Evolutionary conservation across 1,140 invertebrate genomes (phyloP), one percentile per base, ranked within the genome.

Genomic region (Homarus americanus): DNA sequence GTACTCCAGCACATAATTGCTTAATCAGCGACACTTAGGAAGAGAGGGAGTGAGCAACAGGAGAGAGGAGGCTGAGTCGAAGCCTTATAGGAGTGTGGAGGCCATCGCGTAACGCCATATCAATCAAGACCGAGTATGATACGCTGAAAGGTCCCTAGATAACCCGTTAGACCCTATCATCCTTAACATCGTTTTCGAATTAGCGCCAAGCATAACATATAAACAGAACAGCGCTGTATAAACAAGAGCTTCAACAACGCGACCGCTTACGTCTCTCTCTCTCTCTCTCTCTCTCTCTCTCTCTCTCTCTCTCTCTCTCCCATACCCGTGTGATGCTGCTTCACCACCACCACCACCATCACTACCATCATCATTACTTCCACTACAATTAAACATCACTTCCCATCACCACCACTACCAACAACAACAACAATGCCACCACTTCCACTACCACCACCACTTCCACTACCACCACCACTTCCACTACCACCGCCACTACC

Each of bases 111-210:
- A 10, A 34, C 34, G 82, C 82, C 66, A 84, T 73, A 84, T 84
- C 69, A 66, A 84, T 84, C 82, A 84, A 72, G 24, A 17, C 36
- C 28, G 36, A 72, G 82, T 58, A 24, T 20, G 82, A 72, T 84
- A 84, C 82, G 82, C 38, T 84, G 82, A 84, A 84, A 84, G 82
- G 34, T 84, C 3, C 38, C 38, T 3, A 7, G 82, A 84, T 84
- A 84, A 84, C 63, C 63, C 82, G 10, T 36, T 44, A 24, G 20
- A 24, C 63, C 32, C 82, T 84, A 84, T 84, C 82, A 84, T 72
- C 66, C 63, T 28, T 66, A 44, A 84, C 82, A 84, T 84, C 82
- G 82, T 84, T 84, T 84, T 66, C 82, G 82, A 84, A 84, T 84
- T 84, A 84, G 63, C 63, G 63, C 82, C 38, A 73, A 84, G 82